Percentiles rank a stretch among this genome's conserved stretches.
phyloP scores from a whole-genome alignment of 2,113 vertebrate species.

The Alces alces region DNA sequence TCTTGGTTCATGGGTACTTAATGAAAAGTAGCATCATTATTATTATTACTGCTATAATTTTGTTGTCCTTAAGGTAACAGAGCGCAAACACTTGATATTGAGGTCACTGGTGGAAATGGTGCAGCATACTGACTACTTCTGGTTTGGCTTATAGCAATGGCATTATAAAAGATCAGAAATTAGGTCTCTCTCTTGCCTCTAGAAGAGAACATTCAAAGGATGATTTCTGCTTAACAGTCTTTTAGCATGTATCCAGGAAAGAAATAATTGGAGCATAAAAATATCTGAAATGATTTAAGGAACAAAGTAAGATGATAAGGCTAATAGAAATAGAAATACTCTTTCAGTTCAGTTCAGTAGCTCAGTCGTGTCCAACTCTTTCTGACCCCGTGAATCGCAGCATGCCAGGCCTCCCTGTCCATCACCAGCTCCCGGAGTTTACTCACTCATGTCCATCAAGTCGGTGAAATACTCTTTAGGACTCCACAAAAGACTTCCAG shows the following conservation, averaged over 20 bases:
- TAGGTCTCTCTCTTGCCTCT: not conserved
- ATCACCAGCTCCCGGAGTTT: no score
- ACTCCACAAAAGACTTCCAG: not conserved
- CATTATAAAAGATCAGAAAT: not conserved
- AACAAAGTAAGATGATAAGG: not conserved
- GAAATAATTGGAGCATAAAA: not conserved
- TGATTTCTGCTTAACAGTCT: not conserved
- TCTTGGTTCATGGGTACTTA: not conserved
- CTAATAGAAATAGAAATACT: not conserved
- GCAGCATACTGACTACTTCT: not conserved
- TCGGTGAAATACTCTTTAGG: not conserved
- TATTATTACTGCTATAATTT: not conserved
- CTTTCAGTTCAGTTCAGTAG: not conserved
- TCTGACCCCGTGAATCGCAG: no score
- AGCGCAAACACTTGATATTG: not conserved
- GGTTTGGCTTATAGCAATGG: not conserved
- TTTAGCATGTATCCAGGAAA: not conserved
- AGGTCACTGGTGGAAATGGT: not conserved
- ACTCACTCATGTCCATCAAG: no score
- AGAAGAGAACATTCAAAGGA: not conserved
- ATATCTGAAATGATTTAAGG: conserved; percentile 3
- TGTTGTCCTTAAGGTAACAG: not conserved
- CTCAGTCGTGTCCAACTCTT: no score
- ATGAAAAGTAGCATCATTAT: not conserved
- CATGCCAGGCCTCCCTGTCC: no score